Evolutionary conservation across 1,140 invertebrate genomes (phyloP), one percentile per base, ranked within the genome.

Genomic region (Lepidurus arcticus): DNA sequence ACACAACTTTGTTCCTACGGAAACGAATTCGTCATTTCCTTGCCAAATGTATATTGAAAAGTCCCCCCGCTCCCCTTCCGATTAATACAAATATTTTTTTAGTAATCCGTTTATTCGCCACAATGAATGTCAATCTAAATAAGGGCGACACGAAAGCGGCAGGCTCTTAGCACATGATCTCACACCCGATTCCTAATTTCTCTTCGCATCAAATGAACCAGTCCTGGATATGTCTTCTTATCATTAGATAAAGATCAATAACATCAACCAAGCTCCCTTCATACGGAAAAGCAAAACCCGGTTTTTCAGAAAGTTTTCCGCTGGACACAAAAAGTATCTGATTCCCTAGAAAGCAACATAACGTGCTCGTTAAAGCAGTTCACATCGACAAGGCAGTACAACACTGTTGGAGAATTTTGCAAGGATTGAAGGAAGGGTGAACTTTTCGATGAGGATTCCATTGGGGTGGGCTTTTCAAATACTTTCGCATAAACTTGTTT

Each of bases 101-200:
- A 65, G 53, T 65, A 65, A 65, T 65, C 53, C 53, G 53, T 65
- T 65, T 65, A 65, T 65, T 65, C 53, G 53, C 53, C 53, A 65
- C 53, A 65, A 65, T 65, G 53, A 65, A 65, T 65, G 53, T n/a
- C 53, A 65, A 65, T 65, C 21, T 13, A 65, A 65, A 65, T 65
- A 65, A 65, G 53, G 53, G 53, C 53, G 53, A 65, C 53, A 65
- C 53, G 21, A 65, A 65, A 65, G 53, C 53, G 53, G 53, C 53
- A 65, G 53, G 53, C 53, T 65, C 53, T 65, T 65, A 65, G 53
- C 53, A 65, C 53, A 65, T 65, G 53, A 65, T 65, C 53, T 65
- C n/a, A 65, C n/a, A 65, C 53, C 13, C 53, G 53, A 65, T 65
- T 65, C n/a, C 16, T 65, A 65, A 65, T n/a, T 16, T 10, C 53